Evolutionary conservation across 2,888 invertebrate genomes (phyloP), one percentile per base, ranked within the genome.

Genomic region (Ophraella communa): DNA sequence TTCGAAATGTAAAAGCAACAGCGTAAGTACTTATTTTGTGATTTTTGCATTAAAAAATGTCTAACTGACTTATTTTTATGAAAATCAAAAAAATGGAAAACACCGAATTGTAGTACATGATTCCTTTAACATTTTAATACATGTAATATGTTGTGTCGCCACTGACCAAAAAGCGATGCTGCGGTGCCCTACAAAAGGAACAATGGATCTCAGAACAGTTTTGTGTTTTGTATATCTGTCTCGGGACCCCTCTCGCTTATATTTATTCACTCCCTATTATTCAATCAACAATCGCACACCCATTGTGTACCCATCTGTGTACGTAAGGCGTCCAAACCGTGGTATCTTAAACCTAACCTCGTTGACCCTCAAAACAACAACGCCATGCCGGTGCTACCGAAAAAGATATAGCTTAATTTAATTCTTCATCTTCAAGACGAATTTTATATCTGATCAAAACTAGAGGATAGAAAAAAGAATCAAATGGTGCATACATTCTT

Each of bases 261-360:
- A 62, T 78, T 79, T 79, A 78, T 79, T 78, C 78, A 78, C 75
- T 78, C 77, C 78, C 81, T 78, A 80, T 80, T 81, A 81, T 81
- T 80, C 79, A 72, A 79, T 78, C 77, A 79, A 79, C 79, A 78
- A 80, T 81, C 76, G 79, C 74, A 72, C 71, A 68, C 70, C 73
- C 68, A 80, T 80, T 80, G 81, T 79, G 77, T 77, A 79, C 78
- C 79, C 81, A 80, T 81, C 79, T 79, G 79, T 78, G 79, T 75
- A 68, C 71, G 68, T 62, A 65, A 68, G 56, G 71, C 67, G 65
- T 68, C 65, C 62, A 65, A 66, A 69, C 64, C 58, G 69, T 68
- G 72, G 72, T 72, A 73, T 72, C 73, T 71, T 68, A 71, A 66
- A 62, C 51, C 56, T 64, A 64, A 68, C 66, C 72, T 68, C 39